These are phyloP conservation scores for Sula dactylatra DNA, from an alignment of 2,113 vertebrate genomes.

Conservation along the genomic window DNA sequence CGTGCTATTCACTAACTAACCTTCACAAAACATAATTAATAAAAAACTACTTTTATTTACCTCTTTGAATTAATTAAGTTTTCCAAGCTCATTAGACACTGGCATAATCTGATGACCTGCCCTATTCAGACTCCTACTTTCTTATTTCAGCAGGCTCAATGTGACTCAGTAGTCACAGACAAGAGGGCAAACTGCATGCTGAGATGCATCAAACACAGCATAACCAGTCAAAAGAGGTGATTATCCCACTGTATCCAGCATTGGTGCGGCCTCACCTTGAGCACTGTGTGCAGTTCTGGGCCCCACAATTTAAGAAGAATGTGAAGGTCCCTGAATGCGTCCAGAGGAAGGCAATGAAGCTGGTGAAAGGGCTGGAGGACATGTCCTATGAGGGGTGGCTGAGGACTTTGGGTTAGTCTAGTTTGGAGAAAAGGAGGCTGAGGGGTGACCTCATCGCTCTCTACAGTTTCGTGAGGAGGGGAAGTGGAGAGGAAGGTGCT, in stretches of 20 bases:
- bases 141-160: background rate
- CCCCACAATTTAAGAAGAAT: too few relatives aligned
- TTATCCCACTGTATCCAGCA: accelerated
- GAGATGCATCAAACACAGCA: background rate
- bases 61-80: background rate
- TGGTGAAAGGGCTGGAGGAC: too few relatives aligned
- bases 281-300: background rate
- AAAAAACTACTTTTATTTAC: background rate
- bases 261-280: accelerated
- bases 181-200: accelerated
- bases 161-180: background rate
- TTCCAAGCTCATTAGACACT: background rate
- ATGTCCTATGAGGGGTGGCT: too few relatives aligned
- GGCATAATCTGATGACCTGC: background rate
- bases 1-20: background rate
- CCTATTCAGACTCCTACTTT: background rate
- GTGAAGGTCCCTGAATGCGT: too few relatives aligned
- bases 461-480: too few relatives aligned
- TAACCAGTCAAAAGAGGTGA: background rate
- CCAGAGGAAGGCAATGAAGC: too few relatives aligned
- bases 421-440: too few relatives aligned
- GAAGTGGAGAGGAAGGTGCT: too few relatives aligned
- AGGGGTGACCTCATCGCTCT: too few relatives aligned
- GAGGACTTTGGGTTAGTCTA: too few relatives aligned
- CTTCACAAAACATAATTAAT: background rate